Evolutionary conservation across 2,797 vertebrate genomes (phyloP).

Genomic region (Sebastolobus altivelis): DNA sequence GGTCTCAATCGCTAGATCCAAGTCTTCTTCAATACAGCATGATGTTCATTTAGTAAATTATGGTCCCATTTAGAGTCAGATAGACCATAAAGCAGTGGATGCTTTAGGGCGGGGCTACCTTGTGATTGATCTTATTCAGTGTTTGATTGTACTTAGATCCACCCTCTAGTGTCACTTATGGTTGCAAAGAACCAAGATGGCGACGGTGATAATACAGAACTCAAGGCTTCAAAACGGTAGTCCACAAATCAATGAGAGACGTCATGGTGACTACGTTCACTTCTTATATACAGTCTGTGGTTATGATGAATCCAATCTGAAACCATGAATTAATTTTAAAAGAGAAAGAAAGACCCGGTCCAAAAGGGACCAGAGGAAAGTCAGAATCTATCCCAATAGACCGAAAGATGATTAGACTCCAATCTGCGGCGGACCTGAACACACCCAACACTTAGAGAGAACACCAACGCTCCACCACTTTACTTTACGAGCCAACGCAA

Average conservation of each 20-base stretch:
- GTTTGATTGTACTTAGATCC: neutral
- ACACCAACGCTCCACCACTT: neutral
- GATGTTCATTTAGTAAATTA: too few species aligned
- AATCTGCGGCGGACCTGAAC: neutral
- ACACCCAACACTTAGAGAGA: neutral
- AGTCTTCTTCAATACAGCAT: too few species aligned
- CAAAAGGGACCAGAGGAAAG: neutral
- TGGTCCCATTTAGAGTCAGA: too few species aligned
- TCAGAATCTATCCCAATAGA: neutral
- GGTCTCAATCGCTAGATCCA: too few species aligned
- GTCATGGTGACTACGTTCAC: neutral
- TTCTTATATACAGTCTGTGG: neutral
- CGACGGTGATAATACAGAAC: neutral
- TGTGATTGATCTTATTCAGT: neutral
- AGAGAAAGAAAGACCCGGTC: neutral
- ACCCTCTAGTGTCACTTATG: neutral
- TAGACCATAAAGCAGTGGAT: too few species aligned
- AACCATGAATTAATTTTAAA: neutral
- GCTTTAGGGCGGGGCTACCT: too few species aligned
- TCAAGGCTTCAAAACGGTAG: neutral
- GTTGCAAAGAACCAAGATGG: accelerated
- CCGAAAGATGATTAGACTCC: neutral
- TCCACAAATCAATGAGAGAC: neutral
- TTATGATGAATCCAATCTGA: neutral
- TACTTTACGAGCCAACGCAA: too few species aligned